Conservation (phyloP, 2,888 invertebrate species). For the Pyrgus malvae region DNA sequence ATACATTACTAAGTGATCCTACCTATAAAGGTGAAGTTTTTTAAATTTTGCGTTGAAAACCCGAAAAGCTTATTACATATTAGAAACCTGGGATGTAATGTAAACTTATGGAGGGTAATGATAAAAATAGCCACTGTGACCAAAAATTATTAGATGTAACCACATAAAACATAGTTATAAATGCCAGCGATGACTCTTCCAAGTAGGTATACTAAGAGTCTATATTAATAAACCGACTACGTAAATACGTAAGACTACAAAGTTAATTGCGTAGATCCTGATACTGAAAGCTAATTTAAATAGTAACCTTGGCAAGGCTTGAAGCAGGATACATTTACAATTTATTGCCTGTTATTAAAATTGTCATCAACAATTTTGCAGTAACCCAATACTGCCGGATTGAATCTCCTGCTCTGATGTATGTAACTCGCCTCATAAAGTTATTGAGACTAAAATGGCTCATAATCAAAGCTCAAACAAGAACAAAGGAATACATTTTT, state of each 20-base stretch:
- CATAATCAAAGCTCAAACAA: not conserved
- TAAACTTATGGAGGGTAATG: too few relatives aligned
- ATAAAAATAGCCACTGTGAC: too few relatives aligned
- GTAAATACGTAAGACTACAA: not conserved
- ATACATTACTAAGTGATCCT: too few relatives aligned
- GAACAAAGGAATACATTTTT: too few relatives aligned
- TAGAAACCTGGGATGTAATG: too few relatives aligned
- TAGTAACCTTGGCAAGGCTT: constrained; percentile 33
- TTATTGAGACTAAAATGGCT: constrained; percentile 1
- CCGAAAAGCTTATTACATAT: too few relatives aligned
- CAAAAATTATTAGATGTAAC: too few relatives aligned
- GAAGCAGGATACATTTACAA: constrained; percentile 40
- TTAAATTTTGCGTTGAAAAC: too few relatives aligned
- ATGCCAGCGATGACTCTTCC: too few relatives aligned
- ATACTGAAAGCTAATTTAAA: constrained; percentile 4
- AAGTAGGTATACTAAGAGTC: too few relatives aligned
- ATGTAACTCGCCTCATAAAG: constrained; percentile 2
- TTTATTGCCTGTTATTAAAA: constrained; percentile 38
- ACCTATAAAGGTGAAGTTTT: too few relatives aligned
- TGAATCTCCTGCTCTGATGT: constrained; percentile 12
- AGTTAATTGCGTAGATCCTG: not conserved
- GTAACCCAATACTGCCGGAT: constrained; percentile 30
- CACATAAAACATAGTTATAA: too few relatives aligned
- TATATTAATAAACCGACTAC: not conserved
- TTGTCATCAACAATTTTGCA: constrained; percentile 25